Conservation (phyloP, 2,888 invertebrate species). For the Epistrophe eligans region DNA sequence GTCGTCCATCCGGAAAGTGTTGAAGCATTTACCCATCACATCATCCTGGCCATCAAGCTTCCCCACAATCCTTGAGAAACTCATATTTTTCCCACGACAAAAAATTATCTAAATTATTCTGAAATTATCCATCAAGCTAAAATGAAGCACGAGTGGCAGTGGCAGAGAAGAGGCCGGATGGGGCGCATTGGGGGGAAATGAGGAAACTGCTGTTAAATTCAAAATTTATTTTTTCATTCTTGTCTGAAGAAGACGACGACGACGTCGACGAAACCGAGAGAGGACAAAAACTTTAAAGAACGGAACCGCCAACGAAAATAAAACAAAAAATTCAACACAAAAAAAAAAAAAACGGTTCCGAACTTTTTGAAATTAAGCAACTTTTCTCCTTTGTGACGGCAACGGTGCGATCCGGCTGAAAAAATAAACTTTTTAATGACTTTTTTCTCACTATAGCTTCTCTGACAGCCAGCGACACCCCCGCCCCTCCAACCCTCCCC, state of each 20-base stretch:
- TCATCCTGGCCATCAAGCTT: not conserved
- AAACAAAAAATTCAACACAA: slow-evolving; percentile 17
- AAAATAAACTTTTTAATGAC: slow-evolving; percentile 73
- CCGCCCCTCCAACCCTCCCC: not conserved
- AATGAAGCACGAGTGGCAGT: not conserved
- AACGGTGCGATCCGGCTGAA: slow-evolving; percentile 32
- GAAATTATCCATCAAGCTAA: slow-evolving; percentile 62
- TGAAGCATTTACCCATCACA: slow-evolving; percentile 44
- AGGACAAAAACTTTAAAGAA: slow-evolving; percentile 21
- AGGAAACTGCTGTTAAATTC: slow-evolving; percentile 49
- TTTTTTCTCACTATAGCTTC: slow-evolving; percentile 63
- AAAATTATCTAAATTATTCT: slow-evolving; percentile 46
- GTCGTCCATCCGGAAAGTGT: slow-evolving; percentile 54
- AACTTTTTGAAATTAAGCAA: slow-evolving; percentile 53
- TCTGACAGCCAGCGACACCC: slow-evolving; percentile 12
- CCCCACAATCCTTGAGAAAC: not conserved
- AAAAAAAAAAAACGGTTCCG: slow-evolving; percentile 23
- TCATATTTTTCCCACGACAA: slow-evolving; percentile 35
- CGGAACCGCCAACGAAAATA: slow-evolving; percentile 38
- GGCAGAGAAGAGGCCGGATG: not conserved
- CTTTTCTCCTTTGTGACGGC: slow-evolving; percentile 47
- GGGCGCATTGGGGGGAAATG: not conserved
- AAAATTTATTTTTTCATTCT: slow-evolving; percentile 48
- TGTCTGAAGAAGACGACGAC: not conserved
- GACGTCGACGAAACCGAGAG: not conserved